Conservation (phyloP, 2,797 vertebrate species). For the Gastrophryne carolinensis region DNA sequence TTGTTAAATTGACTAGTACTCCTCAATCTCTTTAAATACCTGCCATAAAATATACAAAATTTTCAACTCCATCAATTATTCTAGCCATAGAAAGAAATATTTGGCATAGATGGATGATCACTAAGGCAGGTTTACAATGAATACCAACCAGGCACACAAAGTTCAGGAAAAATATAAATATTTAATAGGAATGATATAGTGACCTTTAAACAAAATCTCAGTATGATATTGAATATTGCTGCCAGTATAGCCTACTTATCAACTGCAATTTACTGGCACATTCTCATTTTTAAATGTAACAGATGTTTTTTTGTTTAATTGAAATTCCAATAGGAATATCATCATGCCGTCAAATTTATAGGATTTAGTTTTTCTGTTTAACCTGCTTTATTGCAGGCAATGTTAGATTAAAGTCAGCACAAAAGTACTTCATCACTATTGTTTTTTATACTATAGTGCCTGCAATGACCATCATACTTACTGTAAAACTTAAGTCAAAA, state of each 20-base stretch:
- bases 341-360: neutral
- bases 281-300: neutral
- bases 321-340: neutral
- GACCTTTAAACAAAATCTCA: conserved; percentile 31
- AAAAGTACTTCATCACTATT: too few relatives aligned
- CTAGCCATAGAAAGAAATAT: neutral
- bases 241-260: neutral
- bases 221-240: neutral
- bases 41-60: too few relatives aligned
- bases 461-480: too few relatives aligned
- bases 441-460: too few relatives aligned
- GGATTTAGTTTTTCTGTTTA: neutral
- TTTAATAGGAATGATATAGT: conserved; percentile 18
- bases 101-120: neutral
- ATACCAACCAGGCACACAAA: conserved; percentile 6
- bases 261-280: neutral
- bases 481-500: too few relatives aligned
- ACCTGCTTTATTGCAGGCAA: too few relatives aligned
- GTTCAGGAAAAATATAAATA: conserved; percentile 18
- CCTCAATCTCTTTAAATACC: neutral
- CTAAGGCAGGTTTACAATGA: neutral
- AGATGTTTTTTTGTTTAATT: neutral
- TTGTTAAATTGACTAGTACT: too few relatives aligned
- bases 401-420: too few relatives aligned
- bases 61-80: neutral